These are phyloP conservation scores for Tiliqua scincoides DNA, from an alignment of 2,113 vertebrate genomes.

Conservation along the genomic window DNA sequence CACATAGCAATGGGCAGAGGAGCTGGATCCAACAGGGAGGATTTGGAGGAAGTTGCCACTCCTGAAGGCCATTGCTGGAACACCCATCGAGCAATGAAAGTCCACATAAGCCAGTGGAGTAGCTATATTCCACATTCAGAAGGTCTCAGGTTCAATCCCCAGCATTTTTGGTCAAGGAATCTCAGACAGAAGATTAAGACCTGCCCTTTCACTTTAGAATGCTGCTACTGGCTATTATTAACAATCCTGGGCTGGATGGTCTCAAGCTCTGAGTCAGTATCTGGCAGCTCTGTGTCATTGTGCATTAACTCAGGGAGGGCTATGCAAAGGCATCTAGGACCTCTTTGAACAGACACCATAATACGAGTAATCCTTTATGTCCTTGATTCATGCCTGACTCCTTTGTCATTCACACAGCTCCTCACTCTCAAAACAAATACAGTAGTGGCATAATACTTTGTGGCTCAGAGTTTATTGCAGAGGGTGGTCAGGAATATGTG, in stretches of 20 bases:
- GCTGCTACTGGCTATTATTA: too few relatives aligned
- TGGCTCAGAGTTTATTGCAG: neutral
- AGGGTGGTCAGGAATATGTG: neutral
- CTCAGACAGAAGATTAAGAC: too few relatives aligned
- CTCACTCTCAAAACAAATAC: neutral
- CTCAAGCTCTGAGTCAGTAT: neutral
- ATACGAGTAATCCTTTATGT: too few relatives aligned
- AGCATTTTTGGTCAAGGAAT: neutral
- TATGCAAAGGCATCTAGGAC: neutral
- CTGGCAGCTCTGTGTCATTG: neutral
- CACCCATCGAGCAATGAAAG: neutral
- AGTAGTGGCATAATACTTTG: neutral
- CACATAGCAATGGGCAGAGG: too few relatives aligned
- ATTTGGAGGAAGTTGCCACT: neutral
- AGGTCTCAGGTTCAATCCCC: neutral
- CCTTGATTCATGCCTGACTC: too few relatives aligned
- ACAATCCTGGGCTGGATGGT: neutral
- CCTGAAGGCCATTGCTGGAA: neutral
- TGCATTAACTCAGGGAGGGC: neutral
- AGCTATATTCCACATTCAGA: neutral
- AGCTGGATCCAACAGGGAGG: too few relatives aligned
- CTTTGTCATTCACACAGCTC: neutral
- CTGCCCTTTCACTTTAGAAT: too few relatives aligned
- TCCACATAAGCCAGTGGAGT: neutral
- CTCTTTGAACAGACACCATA: neutral